phyloP scores from a whole-genome alignment of 2,888 invertebrate genomes.

The Falcaria lacertinaria region DNA sequence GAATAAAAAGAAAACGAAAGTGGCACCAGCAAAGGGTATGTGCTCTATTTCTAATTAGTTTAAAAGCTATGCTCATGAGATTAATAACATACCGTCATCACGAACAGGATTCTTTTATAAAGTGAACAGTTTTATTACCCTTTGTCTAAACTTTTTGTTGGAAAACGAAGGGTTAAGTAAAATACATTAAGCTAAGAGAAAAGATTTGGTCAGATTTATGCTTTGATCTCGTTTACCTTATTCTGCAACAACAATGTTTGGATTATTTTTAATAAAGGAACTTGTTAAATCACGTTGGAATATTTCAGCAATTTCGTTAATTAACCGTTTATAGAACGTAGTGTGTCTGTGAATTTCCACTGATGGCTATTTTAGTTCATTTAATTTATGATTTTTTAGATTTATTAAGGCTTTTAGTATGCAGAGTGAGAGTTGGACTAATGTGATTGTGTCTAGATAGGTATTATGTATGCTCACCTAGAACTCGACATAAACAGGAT shows the following conservation, averaged over 20 bases:
- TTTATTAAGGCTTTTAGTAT: not conserved
- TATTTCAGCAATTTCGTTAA: not conserved
- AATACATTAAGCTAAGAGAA: not conserved
- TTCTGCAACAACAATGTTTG: not conserved
- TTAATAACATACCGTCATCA: not conserved
- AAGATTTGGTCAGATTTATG: not conserved
- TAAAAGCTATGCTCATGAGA: not conserved
- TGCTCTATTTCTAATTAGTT: not conserved
- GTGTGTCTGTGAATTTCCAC: not conserved
- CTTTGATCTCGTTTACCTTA: not conserved
- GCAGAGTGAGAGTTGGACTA: not conserved
- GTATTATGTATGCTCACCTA: constrained; percentile 27
- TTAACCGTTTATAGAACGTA: not conserved
- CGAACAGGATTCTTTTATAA: not conserved
- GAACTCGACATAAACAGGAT: constrained; percentile 59
- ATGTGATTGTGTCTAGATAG: constrained; percentile 6
- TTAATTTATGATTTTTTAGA: not conserved
- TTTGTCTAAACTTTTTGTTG: not conserved
- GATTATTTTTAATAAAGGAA: not conserved
- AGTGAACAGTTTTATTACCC: not conserved
- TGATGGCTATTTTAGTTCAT: not conserved
- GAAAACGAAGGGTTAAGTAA: not conserved
- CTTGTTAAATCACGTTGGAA: not conserved
- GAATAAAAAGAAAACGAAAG: constrained; percentile 1
- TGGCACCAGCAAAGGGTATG: not conserved